Evolutionary conservation across 1,140 invertebrate genomes (phyloP).

Genomic region (Aphis craccivora): DNA sequence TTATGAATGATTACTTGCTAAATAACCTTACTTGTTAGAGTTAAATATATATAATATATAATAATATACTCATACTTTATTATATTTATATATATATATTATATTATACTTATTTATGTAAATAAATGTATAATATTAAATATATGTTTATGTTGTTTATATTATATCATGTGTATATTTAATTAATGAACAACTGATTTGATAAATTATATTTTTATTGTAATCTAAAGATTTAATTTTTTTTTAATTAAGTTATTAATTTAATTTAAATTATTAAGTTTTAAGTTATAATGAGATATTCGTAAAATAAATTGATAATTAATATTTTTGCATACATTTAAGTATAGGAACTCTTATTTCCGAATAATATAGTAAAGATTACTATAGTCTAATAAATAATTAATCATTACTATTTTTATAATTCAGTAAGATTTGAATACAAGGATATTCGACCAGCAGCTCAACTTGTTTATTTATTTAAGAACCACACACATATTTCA

Average conservation of each 20-base stretch:
- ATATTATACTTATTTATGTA: no score
- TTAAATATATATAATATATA: no score
- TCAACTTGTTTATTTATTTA: background rate
- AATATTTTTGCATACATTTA: background rate
- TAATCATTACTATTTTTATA: background rate
- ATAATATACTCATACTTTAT: no score
- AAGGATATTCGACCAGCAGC: no score
- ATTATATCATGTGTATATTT: background rate
- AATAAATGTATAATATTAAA: no score
- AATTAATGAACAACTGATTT: background rate
- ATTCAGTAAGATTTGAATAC: background rate
- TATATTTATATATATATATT: no score
- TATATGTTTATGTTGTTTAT: no score
- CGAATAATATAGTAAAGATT: background rate
- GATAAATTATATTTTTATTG: background rate
- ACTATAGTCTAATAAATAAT: background rate
- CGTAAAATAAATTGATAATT: background rate
- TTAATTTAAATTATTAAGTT: no score
- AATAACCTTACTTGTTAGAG: background rate
- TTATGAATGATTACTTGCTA: background rate
- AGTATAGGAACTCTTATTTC: background rate
- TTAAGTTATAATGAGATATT: no score
- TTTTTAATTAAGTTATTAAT: no score
- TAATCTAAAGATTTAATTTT: background rate
- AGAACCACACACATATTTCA: background rate